Conservation (phyloP, 2,888 invertebrate species). For the Protodeltote pygarga region DNA sequence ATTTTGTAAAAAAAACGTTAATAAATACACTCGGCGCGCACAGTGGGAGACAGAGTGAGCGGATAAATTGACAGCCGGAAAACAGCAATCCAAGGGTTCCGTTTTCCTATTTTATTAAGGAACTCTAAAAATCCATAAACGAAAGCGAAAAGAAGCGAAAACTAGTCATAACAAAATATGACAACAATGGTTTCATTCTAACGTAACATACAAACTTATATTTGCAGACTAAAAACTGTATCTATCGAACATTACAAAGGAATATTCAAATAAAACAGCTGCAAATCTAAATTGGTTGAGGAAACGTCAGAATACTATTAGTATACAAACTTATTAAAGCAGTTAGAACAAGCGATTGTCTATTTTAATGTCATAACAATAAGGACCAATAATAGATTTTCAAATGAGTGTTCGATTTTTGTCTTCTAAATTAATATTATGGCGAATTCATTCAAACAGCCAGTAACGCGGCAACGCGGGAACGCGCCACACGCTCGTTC, state of each 20-base stretch:
- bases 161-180: slow-evolving; percentile 29
- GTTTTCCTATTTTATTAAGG: too few species aligned
- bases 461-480: slow-evolving; percentile 77
- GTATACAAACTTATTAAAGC: slow-evolving; percentile 12
- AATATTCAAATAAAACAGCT: slow-evolving; percentile 1
- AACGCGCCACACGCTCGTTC: too few species aligned
- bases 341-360: slow-evolving; percentile 17
- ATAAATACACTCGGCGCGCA: too few species aligned
- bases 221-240: slow-evolving; percentile 24
- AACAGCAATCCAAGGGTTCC: too few species aligned
- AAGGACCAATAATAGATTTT: slow-evolving; percentile 7
- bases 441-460: slow-evolving; percentile 48
- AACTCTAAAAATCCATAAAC: too few species aligned
- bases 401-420: slow-evolving; percentile 4
- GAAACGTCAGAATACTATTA: slow-evolving; percentile 44
- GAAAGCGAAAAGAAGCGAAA: background rate
- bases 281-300: slow-evolving; percentile 46
- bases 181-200: slow-evolving; percentile 43
- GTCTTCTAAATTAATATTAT: slow-evolving; percentile 26
- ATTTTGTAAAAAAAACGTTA: too few species aligned
- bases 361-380: background rate
- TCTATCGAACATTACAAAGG: slow-evolving; percentile 25
- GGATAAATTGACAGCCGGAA: too few species aligned
- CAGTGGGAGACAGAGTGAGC: too few species aligned
- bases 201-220: slow-evolving; percentile 37